phyloP scores from a whole-genome alignment of 2,888 invertebrate species.

The Drosophila subquinaria region DNA sequence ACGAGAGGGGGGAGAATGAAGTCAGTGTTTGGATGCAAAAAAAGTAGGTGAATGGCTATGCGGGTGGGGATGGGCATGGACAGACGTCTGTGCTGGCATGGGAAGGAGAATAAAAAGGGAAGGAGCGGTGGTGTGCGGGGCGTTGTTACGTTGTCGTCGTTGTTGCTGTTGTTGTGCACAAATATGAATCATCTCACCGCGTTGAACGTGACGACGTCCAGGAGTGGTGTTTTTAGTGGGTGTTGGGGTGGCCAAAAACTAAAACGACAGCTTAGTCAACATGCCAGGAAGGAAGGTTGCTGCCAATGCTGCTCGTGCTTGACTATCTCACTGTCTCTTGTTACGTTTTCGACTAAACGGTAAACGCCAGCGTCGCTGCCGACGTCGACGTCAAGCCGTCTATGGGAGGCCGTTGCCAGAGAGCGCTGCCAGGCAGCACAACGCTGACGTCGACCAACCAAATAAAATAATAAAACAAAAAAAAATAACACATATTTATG shows the following conservation, averaged over 20 bases:
- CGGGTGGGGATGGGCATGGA: slow-evolving; percentile 72
- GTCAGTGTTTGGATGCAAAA: slow-evolving; percentile 68
- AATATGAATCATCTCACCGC: slow-evolving; percentile 77
- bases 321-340: slow-evolving; percentile 39
- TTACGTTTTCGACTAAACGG: slow-evolving; percentile 54
- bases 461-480: slow-evolving; percentile 27
- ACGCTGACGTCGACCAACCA: slow-evolving; percentile 44
- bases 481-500: slow-evolving; percentile 55
- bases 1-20: slow-evolving; percentile 69
- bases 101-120: slow-evolving; percentile 2
- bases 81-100: slow-evolving; percentile 47
- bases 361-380: slow-evolving; percentile 30
- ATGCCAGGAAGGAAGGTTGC: slow-evolving; percentile 31
- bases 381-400: slow-evolving; percentile 56
- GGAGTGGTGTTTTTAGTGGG: slow-evolving; percentile 39
- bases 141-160: slow-evolving; percentile 60
- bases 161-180: slow-evolving; percentile 44
- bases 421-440: slow-evolving; percentile 18
- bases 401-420: slow-evolving; percentile 41
- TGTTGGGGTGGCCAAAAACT: slow-evolving; percentile 34
- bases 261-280: slow-evolving; percentile 50
- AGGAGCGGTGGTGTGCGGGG: slow-evolving; percentile 38
- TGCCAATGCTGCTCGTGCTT: slow-evolving; percentile 3
- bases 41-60: slow-evolving; percentile 72
- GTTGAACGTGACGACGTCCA: slow-evolving; percentile 61